phyloP scores from a whole-genome alignment of 2,113 vertebrate genomes.

The Oplegnathus fasciatus region DNA sequence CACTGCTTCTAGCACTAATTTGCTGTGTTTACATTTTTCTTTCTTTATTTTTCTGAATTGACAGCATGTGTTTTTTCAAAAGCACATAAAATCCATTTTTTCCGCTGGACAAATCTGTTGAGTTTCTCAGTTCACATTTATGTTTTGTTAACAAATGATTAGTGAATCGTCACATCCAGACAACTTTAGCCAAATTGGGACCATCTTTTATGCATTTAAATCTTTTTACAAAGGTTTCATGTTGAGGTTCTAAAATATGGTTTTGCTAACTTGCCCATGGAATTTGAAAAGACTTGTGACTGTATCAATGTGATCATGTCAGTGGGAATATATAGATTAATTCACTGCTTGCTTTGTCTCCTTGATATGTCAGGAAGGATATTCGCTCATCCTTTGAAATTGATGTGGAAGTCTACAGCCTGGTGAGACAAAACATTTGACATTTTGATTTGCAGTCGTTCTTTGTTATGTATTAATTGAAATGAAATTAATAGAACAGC shows the following conservation, averaged over 20 bases:
- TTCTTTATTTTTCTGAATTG: background rate
- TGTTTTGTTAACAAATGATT: background rate
- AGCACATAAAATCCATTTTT: background rate
- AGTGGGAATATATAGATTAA: background rate
- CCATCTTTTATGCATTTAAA: background rate
- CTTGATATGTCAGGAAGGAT: constrained; percentile 76
- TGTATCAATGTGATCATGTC: background rate
- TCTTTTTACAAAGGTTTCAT: background rate
- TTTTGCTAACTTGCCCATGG: background rate
- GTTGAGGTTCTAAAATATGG: background rate
- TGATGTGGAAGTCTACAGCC: constrained; percentile 88
- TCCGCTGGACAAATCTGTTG: background rate
- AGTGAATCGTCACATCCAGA: background rate
- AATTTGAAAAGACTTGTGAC: background rate
- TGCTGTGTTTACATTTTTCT: background rate
- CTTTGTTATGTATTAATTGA: background rate
- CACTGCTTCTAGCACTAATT: background rate
- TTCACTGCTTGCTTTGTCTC: background rate
- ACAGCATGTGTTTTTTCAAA: background rate
- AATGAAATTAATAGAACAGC: background rate
- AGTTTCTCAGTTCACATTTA: background rate
- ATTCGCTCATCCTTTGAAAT: constrained; percentile 85
- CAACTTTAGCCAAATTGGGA: background rate
- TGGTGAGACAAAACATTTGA: constrained; percentile 77
- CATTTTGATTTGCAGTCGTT: background rate